These are phyloP conservation scores for Ptilonorhynchus violaceus DNA, from an alignment of 2,113 vertebrate species.

Conservation along the genomic window DNA sequence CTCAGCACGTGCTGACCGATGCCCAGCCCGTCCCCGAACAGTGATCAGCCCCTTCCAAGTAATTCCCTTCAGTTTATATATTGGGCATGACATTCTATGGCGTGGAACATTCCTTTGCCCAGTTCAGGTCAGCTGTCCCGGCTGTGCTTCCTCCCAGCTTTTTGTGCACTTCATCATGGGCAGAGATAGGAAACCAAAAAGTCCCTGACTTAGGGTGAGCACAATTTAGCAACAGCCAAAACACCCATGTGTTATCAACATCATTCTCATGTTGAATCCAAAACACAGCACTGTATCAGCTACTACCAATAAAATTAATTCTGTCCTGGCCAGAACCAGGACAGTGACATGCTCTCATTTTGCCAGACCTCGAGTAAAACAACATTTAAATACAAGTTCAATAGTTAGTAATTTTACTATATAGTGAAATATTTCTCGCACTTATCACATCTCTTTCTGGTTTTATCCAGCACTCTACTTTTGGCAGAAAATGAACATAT, in stretches of 20 bases:
- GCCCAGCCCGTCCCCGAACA: too few relatives aligned
- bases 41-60: not conserved
- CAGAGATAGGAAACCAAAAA: not conserved
- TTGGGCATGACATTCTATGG: accelerated
- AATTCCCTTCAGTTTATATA: not conserved
- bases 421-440: not conserved
- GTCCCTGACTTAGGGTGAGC: not conserved
- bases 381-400: not conserved
- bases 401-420: not conserved
- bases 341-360: not conserved
- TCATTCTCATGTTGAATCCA: not conserved
- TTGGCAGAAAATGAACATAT: not conserved
- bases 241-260: too few relatives aligned
- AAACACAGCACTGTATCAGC: not conserved
- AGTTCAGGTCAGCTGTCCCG: not conserved
- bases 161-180: not conserved
- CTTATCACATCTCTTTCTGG: not conserved
- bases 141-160: not conserved
- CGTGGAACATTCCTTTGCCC: too few relatives aligned
- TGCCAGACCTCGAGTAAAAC: not conserved
- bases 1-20: not conserved
- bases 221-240: not conserved
- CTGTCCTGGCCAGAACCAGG: not conserved
- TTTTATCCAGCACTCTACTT: not conserved
- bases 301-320: not conserved